Conservation (phyloP, 1,140 invertebrate species). For the Psilanteris sp. region DNA sequence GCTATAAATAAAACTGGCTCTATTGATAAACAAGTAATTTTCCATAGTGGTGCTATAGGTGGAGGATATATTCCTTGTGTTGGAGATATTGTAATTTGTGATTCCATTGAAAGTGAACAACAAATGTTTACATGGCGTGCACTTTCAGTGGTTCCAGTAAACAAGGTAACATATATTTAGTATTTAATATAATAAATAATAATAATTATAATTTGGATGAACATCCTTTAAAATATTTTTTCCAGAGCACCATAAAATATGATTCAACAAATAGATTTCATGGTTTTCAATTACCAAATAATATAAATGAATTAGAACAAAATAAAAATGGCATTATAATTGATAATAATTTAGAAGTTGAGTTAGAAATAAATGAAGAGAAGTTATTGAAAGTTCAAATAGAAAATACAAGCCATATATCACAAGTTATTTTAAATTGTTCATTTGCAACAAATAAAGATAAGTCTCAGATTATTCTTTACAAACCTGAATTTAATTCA, state of each 20-base stretch:
- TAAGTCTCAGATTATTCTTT: conserved; percentile 73
- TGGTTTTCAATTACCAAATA: background rate
- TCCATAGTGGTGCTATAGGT: conserved; percentile 79
- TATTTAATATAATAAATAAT: background rate
- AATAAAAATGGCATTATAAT: conserved; percentile 77
- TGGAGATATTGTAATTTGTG: conserved; percentile 82
- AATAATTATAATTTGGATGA: too few species aligned
- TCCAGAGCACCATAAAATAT: too few species aligned
- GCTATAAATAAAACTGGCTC: conserved; percentile 75
- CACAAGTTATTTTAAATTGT: conserved; percentile 65
- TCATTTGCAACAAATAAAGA: conserved; percentile 66
- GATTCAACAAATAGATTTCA: too few species aligned
- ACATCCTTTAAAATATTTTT: too few species aligned
- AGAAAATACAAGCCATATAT: conserved; percentile 71
- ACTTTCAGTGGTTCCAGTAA: conserved; percentile 78
- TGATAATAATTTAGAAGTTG: conserved; percentile 71
- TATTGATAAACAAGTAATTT: conserved; percentile 81
- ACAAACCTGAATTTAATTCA: conserved; percentile 60
- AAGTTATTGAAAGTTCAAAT: conserved; percentile 67
- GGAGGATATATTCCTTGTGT: conserved; percentile 80
- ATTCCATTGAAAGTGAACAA: conserved; percentile 86
- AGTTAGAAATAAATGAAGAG: conserved; percentile 72
- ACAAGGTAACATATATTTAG: conserved; percentile 67
- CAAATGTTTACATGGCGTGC: conserved; percentile 82
- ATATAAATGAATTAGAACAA: conserved; percentile 59